These are phyloP conservation scores for Leptopilina myrica DNA, from an alignment of 2,888 invertebrate species.

Conservation along the genomic window DNA sequence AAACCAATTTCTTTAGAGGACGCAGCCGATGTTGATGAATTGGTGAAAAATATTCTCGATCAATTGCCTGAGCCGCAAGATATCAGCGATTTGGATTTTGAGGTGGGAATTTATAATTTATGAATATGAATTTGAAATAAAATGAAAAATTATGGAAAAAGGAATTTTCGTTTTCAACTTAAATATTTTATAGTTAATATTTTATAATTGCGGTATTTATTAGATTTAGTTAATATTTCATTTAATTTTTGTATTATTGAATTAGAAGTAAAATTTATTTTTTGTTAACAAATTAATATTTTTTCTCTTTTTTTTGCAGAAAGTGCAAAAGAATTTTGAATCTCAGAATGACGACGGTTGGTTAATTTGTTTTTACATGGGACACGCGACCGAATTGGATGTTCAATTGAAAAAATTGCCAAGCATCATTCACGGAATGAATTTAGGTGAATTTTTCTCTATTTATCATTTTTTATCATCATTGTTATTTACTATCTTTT, in stretches of 20 bases:
- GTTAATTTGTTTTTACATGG: conserved; percentile 80
- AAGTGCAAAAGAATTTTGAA: conserved; percentile 48
- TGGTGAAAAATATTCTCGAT: conserved; percentile 80
- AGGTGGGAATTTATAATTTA: conserved; percentile 77
- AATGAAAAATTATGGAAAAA: not conserved
- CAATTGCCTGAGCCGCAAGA: conserved; percentile 81
- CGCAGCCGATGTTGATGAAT: conserved; percentile 77
- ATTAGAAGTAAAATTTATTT: too few species aligned
- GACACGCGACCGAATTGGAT: conserved; percentile 77
- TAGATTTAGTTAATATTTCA: too few species aligned
- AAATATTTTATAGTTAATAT: not conserved
- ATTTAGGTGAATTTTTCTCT: conserved; percentile 75
- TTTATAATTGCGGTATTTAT: too few species aligned
- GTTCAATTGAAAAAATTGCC: conserved; percentile 82
- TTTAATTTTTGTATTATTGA: too few species aligned
- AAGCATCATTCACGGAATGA: conserved; percentile 78
- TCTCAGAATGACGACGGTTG: conserved; percentile 74
- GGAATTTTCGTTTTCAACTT: not conserved
- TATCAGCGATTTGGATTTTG: conserved; percentile 79
- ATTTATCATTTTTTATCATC: not conserved
- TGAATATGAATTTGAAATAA: too few species aligned
- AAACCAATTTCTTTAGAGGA: conserved; percentile 67
- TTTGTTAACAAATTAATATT: too few species aligned
- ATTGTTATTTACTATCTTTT: conserved; percentile 9
- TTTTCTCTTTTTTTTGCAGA: not conserved